Percentiles rank a stretch among this genome's conserved stretches.
Conservation (phyloP, 2,888 invertebrate genomes). For the Cheilosia urbana region DNA sequence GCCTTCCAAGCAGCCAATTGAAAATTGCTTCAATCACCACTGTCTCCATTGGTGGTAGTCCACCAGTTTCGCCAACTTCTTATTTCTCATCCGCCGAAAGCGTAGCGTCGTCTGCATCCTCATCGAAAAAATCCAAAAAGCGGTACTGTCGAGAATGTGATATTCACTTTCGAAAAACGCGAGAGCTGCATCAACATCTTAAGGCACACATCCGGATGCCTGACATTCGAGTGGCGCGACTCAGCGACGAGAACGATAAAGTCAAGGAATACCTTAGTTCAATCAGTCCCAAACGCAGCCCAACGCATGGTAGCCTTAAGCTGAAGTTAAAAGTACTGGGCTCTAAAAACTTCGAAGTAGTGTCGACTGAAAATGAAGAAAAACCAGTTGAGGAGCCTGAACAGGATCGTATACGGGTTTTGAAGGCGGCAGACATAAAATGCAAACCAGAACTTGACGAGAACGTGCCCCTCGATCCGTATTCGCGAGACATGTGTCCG, state of each 20-base stretch:
- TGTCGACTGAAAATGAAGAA: conserved; percentile 51
- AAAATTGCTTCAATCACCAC: conserved; percentile 6
- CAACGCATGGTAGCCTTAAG: conserved; percentile 73
- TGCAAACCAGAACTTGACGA: conserved; percentile 62
- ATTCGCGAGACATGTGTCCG: conserved; percentile 64
- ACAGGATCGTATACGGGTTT: conserved; percentile 52
- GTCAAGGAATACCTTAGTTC: conserved; percentile 64
- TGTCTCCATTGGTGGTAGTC: conserved; percentile 17
- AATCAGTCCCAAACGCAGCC: conserved; percentile 37
- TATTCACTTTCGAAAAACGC: conserved; percentile 75
- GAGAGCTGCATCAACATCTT: conserved; percentile 71
- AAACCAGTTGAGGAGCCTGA: conserved; percentile 27
- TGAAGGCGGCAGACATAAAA: conserved; percentile 76
- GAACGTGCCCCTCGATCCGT: conserved; percentile 27
- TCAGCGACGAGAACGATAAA: conserved; percentile 72
- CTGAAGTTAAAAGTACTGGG: conserved; percentile 77
- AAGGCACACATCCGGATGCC: conserved; percentile 76
- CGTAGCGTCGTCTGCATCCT: conserved; percentile 66
- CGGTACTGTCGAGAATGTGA: conserved; percentile 77
- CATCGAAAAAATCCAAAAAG: conserved; percentile 75
- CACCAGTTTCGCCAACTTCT: conserved; percentile 69
- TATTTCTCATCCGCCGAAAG: conserved; percentile 77
- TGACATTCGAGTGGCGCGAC: conserved; percentile 67
- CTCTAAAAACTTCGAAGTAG: conserved; percentile 76
- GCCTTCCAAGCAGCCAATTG: neutral